Percentiles rank a stretch among this genome's conserved stretches.
Evolutionary conservation across 2,888 invertebrate species (phyloP).

Genomic region (Iphiclides podalirius): DNA sequence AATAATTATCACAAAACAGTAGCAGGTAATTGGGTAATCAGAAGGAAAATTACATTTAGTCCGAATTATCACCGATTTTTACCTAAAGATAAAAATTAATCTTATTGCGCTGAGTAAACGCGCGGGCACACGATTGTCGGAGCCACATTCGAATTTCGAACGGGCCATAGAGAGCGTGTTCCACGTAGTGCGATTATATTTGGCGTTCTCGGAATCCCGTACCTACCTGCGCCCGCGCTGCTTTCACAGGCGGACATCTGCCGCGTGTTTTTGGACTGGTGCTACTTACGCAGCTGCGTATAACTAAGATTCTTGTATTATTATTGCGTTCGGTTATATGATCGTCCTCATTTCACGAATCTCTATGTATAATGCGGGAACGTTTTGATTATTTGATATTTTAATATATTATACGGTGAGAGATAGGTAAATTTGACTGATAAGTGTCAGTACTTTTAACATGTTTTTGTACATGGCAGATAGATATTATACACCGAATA

Average conservation of each 20-base stretch:
- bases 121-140: constrained; percentile 10
- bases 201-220: constrained; percentile 73
- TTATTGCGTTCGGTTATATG: neutral
- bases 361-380: no score
- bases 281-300: constrained; percentile 34
- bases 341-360: no score
- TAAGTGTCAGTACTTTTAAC: no score
- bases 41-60: no score
- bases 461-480: no score
- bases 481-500: no score
- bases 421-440: no score
- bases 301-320: constrained; percentile 23
- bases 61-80: constrained; percentile 5
- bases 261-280: constrained; percentile 40
- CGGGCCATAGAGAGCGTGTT: constrained; percentile 62
- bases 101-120: neutral
- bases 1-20: constrained; percentile 11
- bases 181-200: constrained; percentile 73
- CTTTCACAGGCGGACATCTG: constrained; percentile 67
- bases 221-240: constrained; percentile 61
- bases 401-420: no score
- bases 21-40: constrained; percentile 1
- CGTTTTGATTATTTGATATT: no score
- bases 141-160: neutral
- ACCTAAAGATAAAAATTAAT: constrained; percentile 1